Percentiles rank a stretch among this genome's conserved stretches.
phyloP scores from a whole-genome alignment of 2,113 vertebrate genomes.

The Micronycteris hirsuta region DNA sequence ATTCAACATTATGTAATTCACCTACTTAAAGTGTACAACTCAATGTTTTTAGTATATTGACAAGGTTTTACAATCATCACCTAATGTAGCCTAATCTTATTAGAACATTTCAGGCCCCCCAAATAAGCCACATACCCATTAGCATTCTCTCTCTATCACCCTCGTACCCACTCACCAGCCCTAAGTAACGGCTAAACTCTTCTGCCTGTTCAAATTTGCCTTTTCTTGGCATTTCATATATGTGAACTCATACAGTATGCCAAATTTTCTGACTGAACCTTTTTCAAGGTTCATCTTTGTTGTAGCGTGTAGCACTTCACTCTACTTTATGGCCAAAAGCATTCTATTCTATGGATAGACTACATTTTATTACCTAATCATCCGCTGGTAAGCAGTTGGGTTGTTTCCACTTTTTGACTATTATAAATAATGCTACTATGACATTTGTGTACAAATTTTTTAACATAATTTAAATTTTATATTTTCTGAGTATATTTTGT shows the following conservation, averaged over 20 bases:
- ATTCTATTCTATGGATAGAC: not conserved
- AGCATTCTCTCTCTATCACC: not conserved
- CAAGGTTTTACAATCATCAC: not conserved
- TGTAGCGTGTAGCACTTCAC: not conserved
- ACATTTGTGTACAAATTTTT: not conserved
- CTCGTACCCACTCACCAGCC: not conserved
- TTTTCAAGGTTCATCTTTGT: not conserved
- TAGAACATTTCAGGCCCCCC: not conserved
- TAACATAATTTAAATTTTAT: too few species aligned
- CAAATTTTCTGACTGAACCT: not conserved
- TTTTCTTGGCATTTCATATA: not conserved
- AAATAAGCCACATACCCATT: too few species aligned
- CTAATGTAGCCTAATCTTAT: not conserved
- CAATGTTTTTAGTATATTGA: not conserved
- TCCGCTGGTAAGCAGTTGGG: not conserved
- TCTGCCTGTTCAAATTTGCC: too few species aligned
- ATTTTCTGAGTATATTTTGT: too few species aligned
- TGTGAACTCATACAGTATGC: not conserved
- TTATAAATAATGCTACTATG: not conserved
- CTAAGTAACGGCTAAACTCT: too few species aligned
- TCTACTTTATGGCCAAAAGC: not conserved
- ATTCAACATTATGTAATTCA: not conserved
- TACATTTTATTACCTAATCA: not conserved
- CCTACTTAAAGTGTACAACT: not conserved
- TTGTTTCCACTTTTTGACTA: not conserved